Evolutionary conservation across 1,140 invertebrate species (phyloP).

Genomic region (Ylistrum balloti): DNA sequence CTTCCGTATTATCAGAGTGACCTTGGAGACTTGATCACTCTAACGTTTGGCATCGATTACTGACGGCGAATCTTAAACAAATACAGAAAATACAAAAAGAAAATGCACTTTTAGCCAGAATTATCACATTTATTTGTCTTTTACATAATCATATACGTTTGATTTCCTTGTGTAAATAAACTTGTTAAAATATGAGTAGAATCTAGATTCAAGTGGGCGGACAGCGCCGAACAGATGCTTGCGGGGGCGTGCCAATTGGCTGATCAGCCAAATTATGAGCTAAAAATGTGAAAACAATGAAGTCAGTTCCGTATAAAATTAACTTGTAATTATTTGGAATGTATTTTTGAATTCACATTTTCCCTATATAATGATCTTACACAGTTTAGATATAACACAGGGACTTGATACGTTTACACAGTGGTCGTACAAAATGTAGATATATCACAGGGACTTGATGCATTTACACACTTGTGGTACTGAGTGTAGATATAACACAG

Average conservation of each 20-base stretch:
- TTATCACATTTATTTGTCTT: background rate
- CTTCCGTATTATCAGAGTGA: background rate
- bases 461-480: too few species aligned
- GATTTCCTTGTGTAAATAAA: background rate
- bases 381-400: too few species aligned
- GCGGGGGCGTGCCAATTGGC: background rate
- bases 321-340: too few species aligned
- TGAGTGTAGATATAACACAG: too few species aligned
- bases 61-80: background rate
- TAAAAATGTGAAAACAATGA: too few species aligned
- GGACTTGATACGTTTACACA: too few species aligned
- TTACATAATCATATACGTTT: conserved; percentile 20
- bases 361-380: too few species aligned
- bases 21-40: background rate
- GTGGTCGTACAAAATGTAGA: too few species aligned
- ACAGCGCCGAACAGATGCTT: background rate
- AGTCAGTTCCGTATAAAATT: too few species aligned
- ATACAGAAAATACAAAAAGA: background rate
- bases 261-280: too few species aligned
- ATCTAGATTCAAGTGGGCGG: background rate
- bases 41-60: background rate
- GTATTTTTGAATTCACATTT: too few species aligned
- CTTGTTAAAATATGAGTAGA: background rate
- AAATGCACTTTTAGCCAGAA: background rate
- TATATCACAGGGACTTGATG: too few species aligned